Conservation (phyloP, 2,797 vertebrate species). For the Pangasius macronema region DNA sequence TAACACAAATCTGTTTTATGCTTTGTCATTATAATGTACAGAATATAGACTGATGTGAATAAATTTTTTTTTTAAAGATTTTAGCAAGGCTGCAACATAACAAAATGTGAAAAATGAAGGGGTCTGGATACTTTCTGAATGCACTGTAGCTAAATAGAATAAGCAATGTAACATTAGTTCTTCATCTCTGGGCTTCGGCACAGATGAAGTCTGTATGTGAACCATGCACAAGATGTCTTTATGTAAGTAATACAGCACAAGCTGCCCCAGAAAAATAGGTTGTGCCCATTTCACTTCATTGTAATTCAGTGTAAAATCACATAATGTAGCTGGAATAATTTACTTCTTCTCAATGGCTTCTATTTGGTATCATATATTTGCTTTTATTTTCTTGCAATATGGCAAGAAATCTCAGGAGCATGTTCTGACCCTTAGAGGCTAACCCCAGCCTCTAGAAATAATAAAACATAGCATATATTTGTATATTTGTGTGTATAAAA, state of each 20-base stretch:
- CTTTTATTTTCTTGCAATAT: conserved; percentile 25
- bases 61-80: too few species aligned
- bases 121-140: too few species aligned
- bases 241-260: conserved; percentile 8
- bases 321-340: conserved; percentile 24
- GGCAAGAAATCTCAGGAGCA: conserved; percentile 17
- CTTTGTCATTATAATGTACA: too few species aligned
- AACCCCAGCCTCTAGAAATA: conserved; percentile 30
- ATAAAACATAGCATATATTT: conserved; percentile 36
- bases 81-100: too few species aligned
- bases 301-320: conserved; percentile 26
- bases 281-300: not conserved
- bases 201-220: not conserved
- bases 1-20: too few species aligned
- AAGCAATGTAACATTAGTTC: not conserved
- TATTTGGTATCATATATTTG: conserved; percentile 25
- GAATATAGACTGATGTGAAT: too few species aligned
- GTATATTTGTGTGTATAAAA: conserved; percentile 6
- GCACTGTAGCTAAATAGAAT: too few species aligned
- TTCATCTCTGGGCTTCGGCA: not conserved
- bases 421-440: conserved; percentile 25
- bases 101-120: too few species aligned
- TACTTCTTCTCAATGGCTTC: conserved; percentile 3
- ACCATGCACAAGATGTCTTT: not conserved
- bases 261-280: conserved; percentile 7